Percentiles rank a stretch among this genome's conserved stretches.
phyloP scores from a whole-genome alignment of 2,797 vertebrate species.

The Periparus ater region DNA sequence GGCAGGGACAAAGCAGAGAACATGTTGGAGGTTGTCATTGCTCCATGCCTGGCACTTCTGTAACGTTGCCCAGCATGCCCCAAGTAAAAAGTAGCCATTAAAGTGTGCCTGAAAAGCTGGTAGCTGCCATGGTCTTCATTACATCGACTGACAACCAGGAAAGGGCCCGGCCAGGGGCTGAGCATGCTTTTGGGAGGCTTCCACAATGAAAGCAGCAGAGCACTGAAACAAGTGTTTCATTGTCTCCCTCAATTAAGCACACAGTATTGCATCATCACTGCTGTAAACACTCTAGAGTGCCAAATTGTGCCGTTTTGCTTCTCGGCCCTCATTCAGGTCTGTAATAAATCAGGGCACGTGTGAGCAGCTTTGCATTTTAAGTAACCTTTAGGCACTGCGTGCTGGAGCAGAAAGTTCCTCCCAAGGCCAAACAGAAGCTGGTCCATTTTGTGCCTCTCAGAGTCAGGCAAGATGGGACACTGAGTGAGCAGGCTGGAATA shows the following conservation, averaged over 20 bases:
- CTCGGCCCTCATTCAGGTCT: not conserved
- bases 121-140: not conserved
- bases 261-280: not conserved
- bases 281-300: not conserved
- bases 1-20: not conserved
- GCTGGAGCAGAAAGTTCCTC: not conserved
- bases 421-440: not conserved
- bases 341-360: not conserved
- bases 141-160: not conserved
- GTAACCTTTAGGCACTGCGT: not conserved
- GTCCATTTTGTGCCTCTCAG: not conserved
- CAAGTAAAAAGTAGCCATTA: not conserved
- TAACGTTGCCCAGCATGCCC: fast-evolving
- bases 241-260: conserved; percentile 21
- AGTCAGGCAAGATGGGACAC: fast-evolving
- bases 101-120: not conserved
- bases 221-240: not conserved
- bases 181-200: not conserved
- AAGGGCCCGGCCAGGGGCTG: not conserved
- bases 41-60: not conserved
- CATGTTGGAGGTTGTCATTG: not conserved
- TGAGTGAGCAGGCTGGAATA: not conserved
- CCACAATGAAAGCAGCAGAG: not conserved
- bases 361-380: not conserved
- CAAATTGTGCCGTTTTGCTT: not conserved